Evolutionary conservation across 2,797 vertebrate species (phyloP).

Genomic region (Acropternis orthonyx): DNA sequence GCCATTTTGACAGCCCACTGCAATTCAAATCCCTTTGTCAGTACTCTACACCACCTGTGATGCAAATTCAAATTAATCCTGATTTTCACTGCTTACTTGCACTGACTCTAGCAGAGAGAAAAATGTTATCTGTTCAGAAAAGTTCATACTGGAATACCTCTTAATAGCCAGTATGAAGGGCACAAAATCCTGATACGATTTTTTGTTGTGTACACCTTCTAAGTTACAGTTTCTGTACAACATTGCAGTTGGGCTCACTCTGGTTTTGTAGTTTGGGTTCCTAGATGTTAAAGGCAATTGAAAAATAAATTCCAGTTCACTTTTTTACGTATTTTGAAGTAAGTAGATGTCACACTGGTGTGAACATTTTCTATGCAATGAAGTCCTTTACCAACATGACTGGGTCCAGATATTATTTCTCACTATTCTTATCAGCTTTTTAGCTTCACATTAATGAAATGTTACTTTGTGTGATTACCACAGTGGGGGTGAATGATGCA

Average conservation of each 20-base stretch:
- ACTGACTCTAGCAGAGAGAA: background rate
- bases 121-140: background rate
- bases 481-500: background rate
- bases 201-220: background rate
- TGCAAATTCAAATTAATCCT: slow-evolving; percentile 31
- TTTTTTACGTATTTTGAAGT: background rate
- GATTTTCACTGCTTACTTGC: background rate
- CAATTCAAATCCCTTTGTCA: slow-evolving; percentile 43
- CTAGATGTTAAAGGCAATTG: background rate
- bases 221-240: background rate
- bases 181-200: background rate
- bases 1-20: background rate
- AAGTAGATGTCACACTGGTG: background rate
- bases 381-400: background rate
- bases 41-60: background rate
- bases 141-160: background rate
- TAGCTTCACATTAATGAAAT: slow-evolving; percentile 15
- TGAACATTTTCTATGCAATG: background rate
- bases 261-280: background rate
- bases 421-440: background rate
- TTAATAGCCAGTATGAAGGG: background rate
- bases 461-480: background rate
- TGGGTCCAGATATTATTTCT: background rate
- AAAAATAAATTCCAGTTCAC: background rate
- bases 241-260: accelerated